A percentile compares a stretch with the other conserved stretches of the same genome.
Conservation (phyloP, 2,797 vertebrate species). For the Sparidentex hasta region DNA sequence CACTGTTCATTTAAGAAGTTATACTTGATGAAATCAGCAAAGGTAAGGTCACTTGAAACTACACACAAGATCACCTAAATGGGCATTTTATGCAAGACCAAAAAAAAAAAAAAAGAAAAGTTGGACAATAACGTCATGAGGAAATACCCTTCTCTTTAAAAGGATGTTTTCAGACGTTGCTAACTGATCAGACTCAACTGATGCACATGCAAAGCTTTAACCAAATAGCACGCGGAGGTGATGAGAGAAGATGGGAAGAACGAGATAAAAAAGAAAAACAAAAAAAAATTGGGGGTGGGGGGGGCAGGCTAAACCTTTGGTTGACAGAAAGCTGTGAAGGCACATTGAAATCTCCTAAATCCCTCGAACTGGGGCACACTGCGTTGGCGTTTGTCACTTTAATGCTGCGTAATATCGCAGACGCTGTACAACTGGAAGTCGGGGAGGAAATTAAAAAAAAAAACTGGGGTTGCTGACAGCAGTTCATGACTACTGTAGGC, state of each 20-base stretch:
- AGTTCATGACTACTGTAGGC: slow-evolving; percentile 16
- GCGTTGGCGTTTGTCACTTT: slow-evolving; percentile 55
- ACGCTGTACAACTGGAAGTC: slow-evolving; percentile 39
- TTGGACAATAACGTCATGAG: slow-evolving; percentile 40
- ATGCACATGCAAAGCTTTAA: slow-evolving; percentile 81
- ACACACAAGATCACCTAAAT: slow-evolving; percentile 62
- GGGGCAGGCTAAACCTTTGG: slow-evolving; percentile 77
- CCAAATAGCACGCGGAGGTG: slow-evolving; percentile 58
- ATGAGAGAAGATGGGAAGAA: slow-evolving; percentile 43
- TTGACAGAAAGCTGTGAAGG: slow-evolving; percentile 80
- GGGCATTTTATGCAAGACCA: slow-evolving; percentile 54
- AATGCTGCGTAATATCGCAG: slow-evolving; percentile 42
- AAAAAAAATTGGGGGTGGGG: background rate
- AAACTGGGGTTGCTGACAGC: slow-evolving; percentile 5
- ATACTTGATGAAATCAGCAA: slow-evolving; percentile 68
- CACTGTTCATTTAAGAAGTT: slow-evolving; percentile 65
- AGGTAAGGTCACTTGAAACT: slow-evolving; percentile 86
- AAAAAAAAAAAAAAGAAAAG: background rate
- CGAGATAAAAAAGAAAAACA: background rate
- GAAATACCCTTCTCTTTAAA: slow-evolving; percentile 44
- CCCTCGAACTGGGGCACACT: slow-evolving; percentile 59
- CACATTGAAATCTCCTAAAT: slow-evolving; percentile 77
- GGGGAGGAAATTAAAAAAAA: slow-evolving; percentile 15
- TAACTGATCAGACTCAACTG: slow-evolving; percentile 42
- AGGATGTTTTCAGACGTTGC: slow-evolving; percentile 52